Percentiles rank a stretch among this genome's conserved stretches.
Conservation (phyloP, 2,797 vertebrate genomes). For the Picus viridis region DNA sequence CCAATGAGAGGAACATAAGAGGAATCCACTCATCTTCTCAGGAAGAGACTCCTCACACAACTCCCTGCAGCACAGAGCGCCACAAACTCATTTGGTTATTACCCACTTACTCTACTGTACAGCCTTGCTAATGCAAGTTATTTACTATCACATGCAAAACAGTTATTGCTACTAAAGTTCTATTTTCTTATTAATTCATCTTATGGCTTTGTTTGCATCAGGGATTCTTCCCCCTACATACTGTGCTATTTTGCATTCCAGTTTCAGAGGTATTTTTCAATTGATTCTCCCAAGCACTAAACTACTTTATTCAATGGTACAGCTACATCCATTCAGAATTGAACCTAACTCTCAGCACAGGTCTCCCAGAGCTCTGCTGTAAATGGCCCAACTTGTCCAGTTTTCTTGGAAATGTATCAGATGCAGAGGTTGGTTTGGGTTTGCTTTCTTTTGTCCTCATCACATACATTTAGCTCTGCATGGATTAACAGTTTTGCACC, state of each 20-base stretch:
- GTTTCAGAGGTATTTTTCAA: constrained; percentile 88
- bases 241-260: constrained; percentile 86
- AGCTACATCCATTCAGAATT: constrained; percentile 60
- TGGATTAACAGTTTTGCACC: constrained; percentile 13
- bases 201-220: constrained; percentile 91
- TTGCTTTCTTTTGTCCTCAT: neutral
- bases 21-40: constrained; percentile 42
- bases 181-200: constrained; percentile 86
- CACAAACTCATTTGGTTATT: constrained; percentile 76
- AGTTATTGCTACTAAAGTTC: constrained; percentile 97
- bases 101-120: constrained; percentile 78
- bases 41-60: constrained; percentile 55
- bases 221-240: constrained; percentile 82
- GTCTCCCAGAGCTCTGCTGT: constrained; percentile 58
- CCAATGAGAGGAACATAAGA: constrained; percentile 42
- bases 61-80: constrained; percentile 70
- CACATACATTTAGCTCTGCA: constrained; percentile 32
- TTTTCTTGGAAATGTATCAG: neutral
- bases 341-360: constrained; percentile 48
- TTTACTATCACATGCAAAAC: constrained; percentile 89
- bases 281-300: constrained; percentile 75
- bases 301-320: constrained; percentile 68
- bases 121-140: constrained; percentile 78
- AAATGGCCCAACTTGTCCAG: constrained; percentile 49
- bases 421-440: neutral